These are phyloP conservation scores for Acanthosepion esculentum DNA, from an alignment of 2,888 invertebrate species.

Conservation along the genomic window DNA sequence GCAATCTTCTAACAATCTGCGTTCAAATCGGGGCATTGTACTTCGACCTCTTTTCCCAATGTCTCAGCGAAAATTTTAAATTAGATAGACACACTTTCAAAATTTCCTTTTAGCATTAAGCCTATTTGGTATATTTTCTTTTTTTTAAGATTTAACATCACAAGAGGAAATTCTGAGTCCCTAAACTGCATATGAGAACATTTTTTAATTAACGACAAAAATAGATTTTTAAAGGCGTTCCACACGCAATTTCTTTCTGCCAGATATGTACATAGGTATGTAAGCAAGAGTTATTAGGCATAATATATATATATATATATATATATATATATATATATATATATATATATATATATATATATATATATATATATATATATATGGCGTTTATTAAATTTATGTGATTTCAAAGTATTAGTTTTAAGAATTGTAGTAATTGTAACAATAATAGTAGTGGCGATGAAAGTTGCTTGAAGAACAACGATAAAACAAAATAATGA, in stretches of 20 bases:
- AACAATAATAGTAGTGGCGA: no score
- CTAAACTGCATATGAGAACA: not conserved
- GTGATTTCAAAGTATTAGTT: no score
- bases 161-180: not conserved
- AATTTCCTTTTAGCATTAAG: not conserved
- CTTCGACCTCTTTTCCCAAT: not conserved
- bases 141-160: not conserved
- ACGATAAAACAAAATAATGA: no score
- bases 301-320: not conserved
- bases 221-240: not conserved
- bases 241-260: not conserved
- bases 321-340: not conserved
- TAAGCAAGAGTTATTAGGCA: no score
- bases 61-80: not conserved
- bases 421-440: no score
- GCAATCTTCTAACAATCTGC: not conserved
- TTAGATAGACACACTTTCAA: conserved; percentile 25
- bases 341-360: no score
- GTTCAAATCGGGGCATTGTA: not conserved
- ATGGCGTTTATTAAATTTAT: no score
- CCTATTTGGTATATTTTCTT: not conserved
- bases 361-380: no score
- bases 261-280: no score
- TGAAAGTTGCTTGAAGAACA: no score
- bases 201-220: not conserved